These are phyloP conservation scores for Bellardia pandia DNA, from an alignment of 2,888 invertebrate species.

Conservation along the genomic window DNA sequence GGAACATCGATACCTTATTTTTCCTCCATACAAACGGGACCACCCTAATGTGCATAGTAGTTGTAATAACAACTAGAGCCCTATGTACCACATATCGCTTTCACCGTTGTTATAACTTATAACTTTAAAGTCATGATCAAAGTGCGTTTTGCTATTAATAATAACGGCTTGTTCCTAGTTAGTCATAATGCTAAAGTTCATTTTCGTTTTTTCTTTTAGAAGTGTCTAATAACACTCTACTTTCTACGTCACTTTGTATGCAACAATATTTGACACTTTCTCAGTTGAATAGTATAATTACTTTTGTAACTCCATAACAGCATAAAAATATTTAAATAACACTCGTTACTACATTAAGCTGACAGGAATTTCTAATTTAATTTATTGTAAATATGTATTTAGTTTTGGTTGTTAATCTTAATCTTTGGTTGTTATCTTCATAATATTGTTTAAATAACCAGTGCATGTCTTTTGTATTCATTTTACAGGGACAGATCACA, in stretches of 20 bases:
- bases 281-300: too few relatives aligned
- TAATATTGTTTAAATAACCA: conserved; percentile 45
- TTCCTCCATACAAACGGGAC: too few relatives aligned
- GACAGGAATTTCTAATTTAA: conserved; percentile 38
- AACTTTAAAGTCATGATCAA: too few relatives aligned
- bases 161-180: background rate
- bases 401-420: background rate
- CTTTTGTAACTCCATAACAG: too few relatives aligned
- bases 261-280: too few relatives aligned
- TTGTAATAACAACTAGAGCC: too few relatives aligned
- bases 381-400: conserved; percentile 3
- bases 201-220: background rate
- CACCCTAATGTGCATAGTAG: too few relatives aligned
- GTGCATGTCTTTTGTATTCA: conserved; percentile 57
- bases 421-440: background rate
- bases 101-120: too few relatives aligned
- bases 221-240: background rate
- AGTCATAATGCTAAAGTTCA: background rate
- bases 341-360: background rate
- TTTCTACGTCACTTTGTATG: too few relatives aligned
- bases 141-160: background rate
- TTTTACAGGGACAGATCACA: conserved; percentile 49
- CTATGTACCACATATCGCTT: too few relatives aligned
- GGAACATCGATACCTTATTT: too few relatives aligned
- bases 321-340: background rate